phyloP scores from a whole-genome alignment of 2,888 invertebrate species.

The Chromoteleia sp. region DNA sequence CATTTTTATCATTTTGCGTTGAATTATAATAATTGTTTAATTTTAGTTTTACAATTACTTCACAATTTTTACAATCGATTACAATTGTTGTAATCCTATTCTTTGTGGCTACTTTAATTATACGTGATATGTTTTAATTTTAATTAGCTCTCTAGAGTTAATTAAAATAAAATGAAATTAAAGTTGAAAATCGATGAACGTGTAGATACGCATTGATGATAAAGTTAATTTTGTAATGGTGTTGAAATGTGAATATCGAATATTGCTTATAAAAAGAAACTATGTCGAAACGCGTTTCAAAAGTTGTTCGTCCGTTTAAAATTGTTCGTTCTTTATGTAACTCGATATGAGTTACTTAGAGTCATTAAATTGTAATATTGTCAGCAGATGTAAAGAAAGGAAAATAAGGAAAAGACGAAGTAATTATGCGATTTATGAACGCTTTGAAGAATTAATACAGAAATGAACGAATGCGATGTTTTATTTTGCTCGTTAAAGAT shows the following conservation, averaged over 20 bases:
- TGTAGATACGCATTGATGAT: conserved; percentile 2
- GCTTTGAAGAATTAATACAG: conserved; percentile 11
- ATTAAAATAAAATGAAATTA: too few relatives aligned
- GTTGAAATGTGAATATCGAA: too few relatives aligned
- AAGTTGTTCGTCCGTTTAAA: too few relatives aligned
- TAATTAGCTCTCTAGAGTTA: too few relatives aligned
- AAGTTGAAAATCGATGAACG: too few relatives aligned
- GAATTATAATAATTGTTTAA: too few relatives aligned
- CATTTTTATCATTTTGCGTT: too few relatives aligned
- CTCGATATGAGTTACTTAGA: background rate
- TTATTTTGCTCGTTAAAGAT: background rate
- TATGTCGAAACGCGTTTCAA: too few relatives aligned
- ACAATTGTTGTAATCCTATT: too few relatives aligned
- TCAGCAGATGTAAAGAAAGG: background rate
- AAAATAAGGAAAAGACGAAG: conserved; percentile 4
- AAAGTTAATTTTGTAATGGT: background rate
- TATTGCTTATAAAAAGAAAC: too few relatives aligned
- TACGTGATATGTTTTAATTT: background rate
- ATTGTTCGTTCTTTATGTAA: conserved; percentile 15
- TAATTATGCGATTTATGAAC: conserved; percentile 5
- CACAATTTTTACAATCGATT: too few relatives aligned
- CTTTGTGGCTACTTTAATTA: background rate
- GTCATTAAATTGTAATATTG: conserved; percentile 3
- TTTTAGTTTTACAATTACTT: too few relatives aligned
- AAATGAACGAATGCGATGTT: background rate